phyloP scores from a whole-genome alignment of 2,113 vertebrate genomes.

The Galeopterus variegatus region DNA sequence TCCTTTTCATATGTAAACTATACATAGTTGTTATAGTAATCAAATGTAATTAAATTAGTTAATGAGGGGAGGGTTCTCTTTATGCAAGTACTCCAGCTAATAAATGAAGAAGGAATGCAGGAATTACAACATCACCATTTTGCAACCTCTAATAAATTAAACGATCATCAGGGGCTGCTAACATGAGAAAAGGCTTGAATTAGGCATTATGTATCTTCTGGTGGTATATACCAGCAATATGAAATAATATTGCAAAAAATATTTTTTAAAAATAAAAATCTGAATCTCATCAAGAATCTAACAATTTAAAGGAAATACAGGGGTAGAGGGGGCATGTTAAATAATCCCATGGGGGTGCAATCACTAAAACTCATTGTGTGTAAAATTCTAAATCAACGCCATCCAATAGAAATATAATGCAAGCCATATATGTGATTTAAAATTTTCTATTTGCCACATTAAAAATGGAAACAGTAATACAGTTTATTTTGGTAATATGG shows the following conservation, averaged over 20 bases:
- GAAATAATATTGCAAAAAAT: neutral
- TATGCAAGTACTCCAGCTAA: neutral
- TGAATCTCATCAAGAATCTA: neutral
- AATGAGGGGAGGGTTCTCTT: neutral
- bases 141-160: constrained; percentile 31
- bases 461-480: neutral
- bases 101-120: neutral
- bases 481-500: neutral
- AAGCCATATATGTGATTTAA: neutral
- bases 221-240: neutral
- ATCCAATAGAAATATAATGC: neutral
- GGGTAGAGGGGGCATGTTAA: neutral
- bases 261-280: neutral
- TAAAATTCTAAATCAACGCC: neutral
- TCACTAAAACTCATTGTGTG: neutral
- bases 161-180: neutral
- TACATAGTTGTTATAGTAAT: neutral
- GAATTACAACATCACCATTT: neutral
- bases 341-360: neutral
- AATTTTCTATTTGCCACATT: neutral
- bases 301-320: neutral
- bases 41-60: neutral
- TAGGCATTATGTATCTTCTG: neutral
- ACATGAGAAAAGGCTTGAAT: neutral
- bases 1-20: neutral